Conservation (phyloP, 2,113 vertebrate genomes). For the Hystrix cristata region DNA sequence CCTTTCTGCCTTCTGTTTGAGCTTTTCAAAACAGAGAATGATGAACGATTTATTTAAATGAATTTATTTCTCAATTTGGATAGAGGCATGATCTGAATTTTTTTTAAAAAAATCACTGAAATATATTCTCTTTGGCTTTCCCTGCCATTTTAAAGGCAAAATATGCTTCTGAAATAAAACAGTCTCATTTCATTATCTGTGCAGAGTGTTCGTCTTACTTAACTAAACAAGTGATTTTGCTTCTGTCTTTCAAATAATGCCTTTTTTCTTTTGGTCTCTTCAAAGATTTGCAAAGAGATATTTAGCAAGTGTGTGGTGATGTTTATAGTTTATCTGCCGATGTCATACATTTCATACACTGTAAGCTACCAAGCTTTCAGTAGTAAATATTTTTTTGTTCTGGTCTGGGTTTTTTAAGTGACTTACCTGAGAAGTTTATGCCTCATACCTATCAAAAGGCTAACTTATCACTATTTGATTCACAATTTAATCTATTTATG, state of each 20-base stretch:
- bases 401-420: slow-evolving; percentile 51
- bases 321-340: neutral
- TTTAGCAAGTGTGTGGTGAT: slow-evolving; percentile 49
- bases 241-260: slow-evolving; percentile 50
- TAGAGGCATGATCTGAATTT: slow-evolving; percentile 80
- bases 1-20: slow-evolving; percentile 79
- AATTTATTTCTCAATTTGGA: slow-evolving; percentile 78
- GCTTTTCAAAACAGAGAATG: slow-evolving; percentile 83
- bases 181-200: slow-evolving; percentile 59
- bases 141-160: slow-evolving; percentile 50
- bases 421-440: slow-evolving; percentile 33
- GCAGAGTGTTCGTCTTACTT: slow-evolving; percentile 48
- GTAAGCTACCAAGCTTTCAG: neutral
- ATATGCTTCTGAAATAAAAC: slow-evolving; percentile 50
- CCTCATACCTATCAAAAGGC: slow-evolving; percentile 69
- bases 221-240: slow-evolving; percentile 57
- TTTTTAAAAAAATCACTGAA: slow-evolving; percentile 83
- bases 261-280: neutral
- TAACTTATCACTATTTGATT: slow-evolving; percentile 31
- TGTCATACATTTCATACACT: slow-evolving; percentile 15
- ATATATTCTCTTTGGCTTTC: slow-evolving; percentile 68
- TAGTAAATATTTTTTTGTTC: slow-evolving; percentile 5
- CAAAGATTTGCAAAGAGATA: slow-evolving; percentile 53
- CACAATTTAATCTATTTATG: slow-evolving; percentile 43
- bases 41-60: slow-evolving; percentile 83